Conservation (phyloP, 2,113 vertebrate genomes). For the Burhinus bistriatus region DNA sequence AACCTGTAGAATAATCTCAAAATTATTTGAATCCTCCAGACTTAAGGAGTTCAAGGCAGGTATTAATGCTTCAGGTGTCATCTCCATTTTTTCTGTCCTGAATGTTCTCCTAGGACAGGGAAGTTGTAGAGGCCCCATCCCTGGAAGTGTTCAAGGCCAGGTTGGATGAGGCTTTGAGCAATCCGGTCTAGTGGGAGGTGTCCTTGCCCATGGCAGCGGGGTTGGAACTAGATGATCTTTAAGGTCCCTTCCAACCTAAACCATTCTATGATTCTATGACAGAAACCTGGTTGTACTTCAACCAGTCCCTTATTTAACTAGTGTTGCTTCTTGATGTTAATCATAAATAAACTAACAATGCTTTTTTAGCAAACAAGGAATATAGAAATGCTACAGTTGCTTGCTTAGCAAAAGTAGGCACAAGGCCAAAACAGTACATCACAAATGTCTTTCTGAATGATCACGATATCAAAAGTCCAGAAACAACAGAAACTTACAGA, state of each 20-base stretch:
- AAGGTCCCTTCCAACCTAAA: no score
- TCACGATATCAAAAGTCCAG: not conserved
- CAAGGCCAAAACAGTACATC: not conserved
- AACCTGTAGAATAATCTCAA: not conserved
- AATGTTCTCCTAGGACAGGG: not conserved
- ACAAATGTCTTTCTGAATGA: not conserved
- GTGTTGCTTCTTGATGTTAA: not conserved
- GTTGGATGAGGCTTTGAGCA: no score
- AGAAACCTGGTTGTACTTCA: not conserved
- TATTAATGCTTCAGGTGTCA: not conserved
- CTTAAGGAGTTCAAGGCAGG: not conserved
- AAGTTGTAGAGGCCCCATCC: no score
- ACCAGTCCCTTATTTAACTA: not conserved
- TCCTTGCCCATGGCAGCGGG: no score
- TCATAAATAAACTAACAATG: not conserved
- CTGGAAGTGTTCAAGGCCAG: no score
- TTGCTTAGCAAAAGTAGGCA: not conserved
- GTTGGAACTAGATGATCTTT: no score
- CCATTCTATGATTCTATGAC: no score
- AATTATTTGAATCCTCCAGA: not conserved
- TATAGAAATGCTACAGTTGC: not conserved
- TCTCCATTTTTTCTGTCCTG: not conserved
- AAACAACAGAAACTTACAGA: not conserved
- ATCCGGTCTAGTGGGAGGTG: no score
- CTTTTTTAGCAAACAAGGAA: not conserved